These are phyloP conservation scores for Eilema depressum DNA, from an alignment of 2,888 invertebrate species.

Conservation along the genomic window DNA sequence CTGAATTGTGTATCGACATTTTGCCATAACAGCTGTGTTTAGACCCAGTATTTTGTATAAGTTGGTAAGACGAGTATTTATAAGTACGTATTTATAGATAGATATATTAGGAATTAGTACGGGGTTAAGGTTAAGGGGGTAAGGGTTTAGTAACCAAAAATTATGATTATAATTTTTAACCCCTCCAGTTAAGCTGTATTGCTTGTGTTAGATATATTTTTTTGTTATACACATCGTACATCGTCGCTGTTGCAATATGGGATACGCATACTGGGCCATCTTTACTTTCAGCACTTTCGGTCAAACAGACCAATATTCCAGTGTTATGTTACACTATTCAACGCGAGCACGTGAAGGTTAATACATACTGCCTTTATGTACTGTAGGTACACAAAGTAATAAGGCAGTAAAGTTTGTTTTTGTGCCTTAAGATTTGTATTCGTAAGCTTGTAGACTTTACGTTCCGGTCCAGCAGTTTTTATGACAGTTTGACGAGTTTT, in stretches of 20 bases:
- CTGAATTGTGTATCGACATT: no score
- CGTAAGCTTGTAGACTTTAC: slow-evolving; percentile 1
- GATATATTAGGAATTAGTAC: no score
- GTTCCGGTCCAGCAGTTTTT: slow-evolving; percentile 4
- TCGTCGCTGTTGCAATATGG: background rate
- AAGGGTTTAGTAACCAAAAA: no score
- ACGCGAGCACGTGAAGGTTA: background rate
- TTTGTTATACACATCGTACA: no score
- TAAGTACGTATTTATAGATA: no score
- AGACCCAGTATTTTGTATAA: no score
- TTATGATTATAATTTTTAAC: background rate
- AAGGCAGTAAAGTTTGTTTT: background rate
- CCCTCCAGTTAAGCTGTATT: background rate
- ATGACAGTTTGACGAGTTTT: slow-evolving; percentile 4
- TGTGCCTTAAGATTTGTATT: slow-evolving; percentile 3
- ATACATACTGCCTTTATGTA: background rate
- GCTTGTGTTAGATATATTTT: background rate
- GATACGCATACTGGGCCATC: background rate
- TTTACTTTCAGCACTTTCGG: background rate
- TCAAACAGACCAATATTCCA: background rate
- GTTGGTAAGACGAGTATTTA: no score
- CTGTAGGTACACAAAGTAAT: background rate
- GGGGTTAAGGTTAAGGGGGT: no score
- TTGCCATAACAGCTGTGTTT: no score
- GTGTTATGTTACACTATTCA: background rate